Conservation (phyloP, 1,140 invertebrate genomes). For the Lucilia cuprina region DNA sequence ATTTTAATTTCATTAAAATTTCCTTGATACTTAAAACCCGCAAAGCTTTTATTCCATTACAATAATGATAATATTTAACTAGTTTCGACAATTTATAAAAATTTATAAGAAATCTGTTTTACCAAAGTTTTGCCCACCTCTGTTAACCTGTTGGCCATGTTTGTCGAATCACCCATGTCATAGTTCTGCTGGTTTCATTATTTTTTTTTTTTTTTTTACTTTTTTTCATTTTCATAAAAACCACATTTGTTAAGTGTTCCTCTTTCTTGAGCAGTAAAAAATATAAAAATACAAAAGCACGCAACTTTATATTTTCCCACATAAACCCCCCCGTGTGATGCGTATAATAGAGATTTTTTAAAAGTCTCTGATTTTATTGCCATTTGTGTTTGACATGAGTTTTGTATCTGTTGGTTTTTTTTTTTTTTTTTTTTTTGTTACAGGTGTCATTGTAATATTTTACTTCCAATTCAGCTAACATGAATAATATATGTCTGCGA, state of each 20-base stretch:
- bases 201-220: too few relatives aligned
- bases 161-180: too few relatives aligned
- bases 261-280: background rate
- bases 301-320: background rate
- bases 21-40: too few relatives aligned
- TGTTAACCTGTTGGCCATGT: too few relatives aligned
- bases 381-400: background rate
- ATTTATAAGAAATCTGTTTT: too few relatives aligned
- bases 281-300: background rate
- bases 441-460: constrained; percentile 10
- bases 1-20: too few relatives aligned
- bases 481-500: background rate
- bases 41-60: too few relatives aligned
- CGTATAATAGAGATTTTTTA: background rate
- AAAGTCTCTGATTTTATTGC: background rate
- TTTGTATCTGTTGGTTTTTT: too few relatives aligned
- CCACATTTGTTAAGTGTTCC: constrained; percentile 10
- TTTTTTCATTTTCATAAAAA: background rate
- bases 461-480: background rate
- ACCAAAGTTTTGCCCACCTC: too few relatives aligned
- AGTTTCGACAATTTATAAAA: too few relatives aligned
- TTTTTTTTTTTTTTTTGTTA: background rate
- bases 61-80: too few relatives aligned
- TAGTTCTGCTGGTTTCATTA: too few relatives aligned
- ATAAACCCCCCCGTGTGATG: background rate